A percentile compares a stretch with the other conserved stretches of the same genome.
Conservation (phyloP, 2,888 invertebrate species). For the Arctia plantaginis region DNA sequence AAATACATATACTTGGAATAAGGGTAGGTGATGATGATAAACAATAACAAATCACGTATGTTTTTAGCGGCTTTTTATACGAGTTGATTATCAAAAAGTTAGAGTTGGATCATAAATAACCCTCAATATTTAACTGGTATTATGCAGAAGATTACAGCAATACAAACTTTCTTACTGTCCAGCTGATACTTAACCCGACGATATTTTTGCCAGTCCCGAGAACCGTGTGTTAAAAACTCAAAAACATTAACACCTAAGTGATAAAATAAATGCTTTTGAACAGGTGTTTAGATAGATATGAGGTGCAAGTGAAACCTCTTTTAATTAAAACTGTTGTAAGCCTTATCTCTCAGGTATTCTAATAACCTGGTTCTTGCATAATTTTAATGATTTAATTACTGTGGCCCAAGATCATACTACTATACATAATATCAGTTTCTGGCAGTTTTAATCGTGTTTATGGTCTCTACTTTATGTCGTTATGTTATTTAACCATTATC, state of each 20-base stretch:
- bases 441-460: too few relatives aligned
- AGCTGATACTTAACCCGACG: not conserved
- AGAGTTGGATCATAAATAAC: not conserved
- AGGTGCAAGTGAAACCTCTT: not conserved
- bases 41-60: not conserved
- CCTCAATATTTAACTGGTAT: not conserved
- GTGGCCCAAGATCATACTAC: not conserved
- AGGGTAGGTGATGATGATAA: too few relatives aligned
- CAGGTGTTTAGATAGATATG: too few relatives aligned
- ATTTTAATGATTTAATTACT: not conserved
- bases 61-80: not conserved
- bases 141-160: not conserved
- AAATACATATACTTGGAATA: too few relatives aligned
- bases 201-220: not conserved
- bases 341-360: not conserved
- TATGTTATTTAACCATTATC: too few relatives aligned
- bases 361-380: too few relatives aligned
- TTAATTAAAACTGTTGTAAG: not conserved
- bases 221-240: not conserved
- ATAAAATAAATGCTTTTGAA: not conserved
- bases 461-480: too few relatives aligned
- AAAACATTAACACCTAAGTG: not conserved
- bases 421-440: too few relatives aligned
- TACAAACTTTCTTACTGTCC: not conserved
- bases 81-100: not conserved